These are phyloP conservation scores for Pogonocichla stellata DNA, from an alignment of 2,113 vertebrate genomes.

Conservation along the genomic window DNA sequence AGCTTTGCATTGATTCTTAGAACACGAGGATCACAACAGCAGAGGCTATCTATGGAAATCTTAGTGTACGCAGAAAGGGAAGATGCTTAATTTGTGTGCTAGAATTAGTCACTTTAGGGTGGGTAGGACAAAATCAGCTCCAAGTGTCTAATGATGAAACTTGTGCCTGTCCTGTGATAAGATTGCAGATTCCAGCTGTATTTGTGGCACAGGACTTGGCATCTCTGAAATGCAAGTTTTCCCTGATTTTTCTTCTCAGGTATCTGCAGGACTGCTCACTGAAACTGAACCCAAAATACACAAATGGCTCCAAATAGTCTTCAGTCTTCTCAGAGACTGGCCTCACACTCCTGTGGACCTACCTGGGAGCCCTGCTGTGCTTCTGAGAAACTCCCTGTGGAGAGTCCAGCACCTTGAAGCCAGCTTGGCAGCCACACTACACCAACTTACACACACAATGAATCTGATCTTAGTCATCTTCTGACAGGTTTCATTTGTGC, in stretches of 20 bases:
- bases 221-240: neutral
- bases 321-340: neutral
- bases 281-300: neutral
- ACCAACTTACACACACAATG: neutral
- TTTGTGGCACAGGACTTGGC: neutral
- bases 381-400: neutral
- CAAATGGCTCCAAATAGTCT: neutral
- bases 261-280: neutral
- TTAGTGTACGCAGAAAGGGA: neutral
- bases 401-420: neutral
- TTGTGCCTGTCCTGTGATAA: neutral
- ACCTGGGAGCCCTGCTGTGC: neutral
- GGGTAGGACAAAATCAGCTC: neutral
- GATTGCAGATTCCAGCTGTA: neutral
- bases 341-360: neutral
- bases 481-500: neutral
- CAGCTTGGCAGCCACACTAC: neutral
- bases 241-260: neutral
- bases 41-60: neutral
- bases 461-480: neutral
- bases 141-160: neutral
- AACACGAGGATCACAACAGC: neutral
- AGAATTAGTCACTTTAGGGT: neutral
- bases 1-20: neutral
- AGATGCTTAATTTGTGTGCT: neutral